phyloP scores from a whole-genome alignment of 1,140 invertebrate genomes.

The Anoplolepis gracilipes region DNA sequence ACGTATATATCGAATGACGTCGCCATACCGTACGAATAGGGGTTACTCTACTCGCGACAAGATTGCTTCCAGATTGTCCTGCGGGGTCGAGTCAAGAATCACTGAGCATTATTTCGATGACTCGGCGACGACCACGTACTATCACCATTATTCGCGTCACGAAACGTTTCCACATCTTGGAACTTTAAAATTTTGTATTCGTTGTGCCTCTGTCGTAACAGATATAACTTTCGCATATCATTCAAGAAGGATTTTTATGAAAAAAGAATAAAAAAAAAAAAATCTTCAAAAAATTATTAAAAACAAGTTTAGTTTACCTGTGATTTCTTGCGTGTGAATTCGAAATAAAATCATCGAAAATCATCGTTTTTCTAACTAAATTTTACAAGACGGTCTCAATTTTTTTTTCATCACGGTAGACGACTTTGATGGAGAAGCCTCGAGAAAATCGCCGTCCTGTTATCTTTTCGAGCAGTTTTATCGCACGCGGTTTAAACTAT shows the following conservation, averaged over 20 bases:
- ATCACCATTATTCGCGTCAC: background rate
- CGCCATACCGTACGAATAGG: background rate
- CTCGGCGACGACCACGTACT: background rate
- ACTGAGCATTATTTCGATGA: background rate
- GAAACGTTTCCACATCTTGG: background rate
- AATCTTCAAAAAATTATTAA: background rate
- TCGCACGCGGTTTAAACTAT: background rate
- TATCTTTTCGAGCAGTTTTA: background rate
- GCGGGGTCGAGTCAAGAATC: background rate
- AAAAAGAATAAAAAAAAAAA: background rate
- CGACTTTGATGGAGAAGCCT: background rate
- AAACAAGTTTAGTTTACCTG: background rate
- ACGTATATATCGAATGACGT: constrained; percentile 23
- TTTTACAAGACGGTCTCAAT: no score
- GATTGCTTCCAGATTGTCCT: background rate
- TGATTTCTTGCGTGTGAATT: no score
- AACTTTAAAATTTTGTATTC: background rate
- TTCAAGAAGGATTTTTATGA: background rate
- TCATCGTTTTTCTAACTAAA: background rate
- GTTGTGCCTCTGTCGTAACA: background rate
- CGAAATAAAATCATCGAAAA: no score
- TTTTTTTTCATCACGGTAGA: background rate
- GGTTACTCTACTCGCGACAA: no score
- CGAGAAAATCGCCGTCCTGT: background rate
- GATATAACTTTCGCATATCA: background rate